These are phyloP conservation scores for Drosophila paranaensis DNA, from an alignment of 2,888 invertebrate species.

Conservation along the genomic window DNA sequence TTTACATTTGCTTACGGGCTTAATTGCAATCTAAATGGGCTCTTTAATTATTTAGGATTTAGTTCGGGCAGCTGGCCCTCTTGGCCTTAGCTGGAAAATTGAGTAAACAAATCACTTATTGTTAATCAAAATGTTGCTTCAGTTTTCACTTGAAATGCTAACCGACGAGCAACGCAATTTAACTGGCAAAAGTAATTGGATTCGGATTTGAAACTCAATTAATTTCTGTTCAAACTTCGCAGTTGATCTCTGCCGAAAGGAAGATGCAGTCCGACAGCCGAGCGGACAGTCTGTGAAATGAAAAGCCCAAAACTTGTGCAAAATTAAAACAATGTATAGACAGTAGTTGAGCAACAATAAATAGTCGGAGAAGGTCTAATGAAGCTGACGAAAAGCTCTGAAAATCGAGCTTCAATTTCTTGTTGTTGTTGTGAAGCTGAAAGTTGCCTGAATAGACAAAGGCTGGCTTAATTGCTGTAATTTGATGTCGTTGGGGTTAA, in stretches of 20 bases:
- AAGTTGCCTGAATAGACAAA: not conserved
- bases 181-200: slow-evolving; percentile 52
- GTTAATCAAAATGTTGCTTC: slow-evolving; percentile 66
- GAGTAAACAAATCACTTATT: slow-evolving; percentile 61
- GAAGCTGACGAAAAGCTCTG: not conserved
- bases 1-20: slow-evolving; percentile 20
- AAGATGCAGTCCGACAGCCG: not conserved
- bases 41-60: slow-evolving; percentile 61
- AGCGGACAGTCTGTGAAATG: not conserved
- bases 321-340: slow-evolving; percentile 4
- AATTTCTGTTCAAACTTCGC: slow-evolving; percentile 36
- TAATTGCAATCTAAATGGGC: slow-evolving; percentile 55
- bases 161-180: slow-evolving; percentile 32
- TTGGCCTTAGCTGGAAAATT: slow-evolving; percentile 19
- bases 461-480: too few relatives aligned
- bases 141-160: slow-evolving; percentile 23
- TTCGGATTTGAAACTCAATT: slow-evolving; percentile 43
- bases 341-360: not conserved
- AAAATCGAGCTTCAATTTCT: not conserved
- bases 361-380: not conserved
- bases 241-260: slow-evolving; percentile 5
- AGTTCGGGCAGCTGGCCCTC: slow-evolving; percentile 17
- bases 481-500: too few relatives aligned
- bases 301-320: not conserved
- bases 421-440: not conserved